phyloP scores from a whole-genome alignment of 2,797 vertebrate genomes.

The Florisuga fusca region DNA sequence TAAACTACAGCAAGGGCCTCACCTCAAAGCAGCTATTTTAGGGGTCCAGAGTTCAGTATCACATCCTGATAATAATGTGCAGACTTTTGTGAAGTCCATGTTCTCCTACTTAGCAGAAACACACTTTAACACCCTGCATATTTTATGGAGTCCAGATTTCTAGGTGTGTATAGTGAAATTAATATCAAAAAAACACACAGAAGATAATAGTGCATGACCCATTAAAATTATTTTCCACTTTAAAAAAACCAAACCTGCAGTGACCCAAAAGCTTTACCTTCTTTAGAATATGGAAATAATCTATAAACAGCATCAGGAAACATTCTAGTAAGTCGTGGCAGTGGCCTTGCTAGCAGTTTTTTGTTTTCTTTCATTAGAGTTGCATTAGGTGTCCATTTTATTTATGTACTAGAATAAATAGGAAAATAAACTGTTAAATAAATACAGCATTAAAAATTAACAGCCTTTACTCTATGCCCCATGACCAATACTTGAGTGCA shows the following conservation, averaged over 20 bases:
- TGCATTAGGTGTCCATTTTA: background rate
- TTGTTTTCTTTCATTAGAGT: background rate
- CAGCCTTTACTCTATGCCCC: background rate
- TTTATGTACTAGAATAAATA: background rate
- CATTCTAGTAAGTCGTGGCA: background rate
- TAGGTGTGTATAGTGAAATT: background rate
- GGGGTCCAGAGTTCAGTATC: background rate
- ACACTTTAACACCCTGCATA: background rate
- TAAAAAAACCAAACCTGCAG: background rate
- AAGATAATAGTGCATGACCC: background rate
- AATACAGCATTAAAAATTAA: background rate
- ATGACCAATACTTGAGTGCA: background rate
- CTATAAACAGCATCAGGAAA: background rate
- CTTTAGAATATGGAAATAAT: background rate
- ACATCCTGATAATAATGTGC: background rate
- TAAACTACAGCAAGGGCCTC: conserved; percentile 5
- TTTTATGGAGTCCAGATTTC: background rate
- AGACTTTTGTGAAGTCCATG: background rate
- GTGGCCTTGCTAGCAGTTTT: background rate
- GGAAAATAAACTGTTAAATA: background rate
- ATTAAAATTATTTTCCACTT: background rate
- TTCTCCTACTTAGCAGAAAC: background rate
- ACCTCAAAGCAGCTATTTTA: background rate
- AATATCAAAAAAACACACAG: background rate
- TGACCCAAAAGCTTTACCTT: background rate